phyloP scores from a whole-genome alignment of 2,797 vertebrate species.

The Perdix hodgsoniae region DNA sequence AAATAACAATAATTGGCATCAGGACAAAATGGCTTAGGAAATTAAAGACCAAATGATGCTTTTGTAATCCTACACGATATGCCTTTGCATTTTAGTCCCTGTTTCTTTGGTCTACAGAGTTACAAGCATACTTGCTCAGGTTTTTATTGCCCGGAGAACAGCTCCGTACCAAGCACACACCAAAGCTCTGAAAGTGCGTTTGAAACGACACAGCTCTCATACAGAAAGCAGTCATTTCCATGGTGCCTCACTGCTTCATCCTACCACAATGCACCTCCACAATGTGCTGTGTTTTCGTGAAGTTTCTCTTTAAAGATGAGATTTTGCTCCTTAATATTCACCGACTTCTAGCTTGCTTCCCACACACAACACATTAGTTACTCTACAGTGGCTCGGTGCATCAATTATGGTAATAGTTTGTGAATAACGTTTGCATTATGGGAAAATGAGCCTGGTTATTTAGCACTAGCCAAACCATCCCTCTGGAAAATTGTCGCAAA shows the following conservation, averaged over 20 bases:
- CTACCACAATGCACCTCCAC: background rate
- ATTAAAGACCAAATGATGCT: background rate
- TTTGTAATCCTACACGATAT: constrained; percentile 5
- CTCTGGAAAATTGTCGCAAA: constrained; percentile 81
- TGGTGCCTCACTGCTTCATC: background rate
- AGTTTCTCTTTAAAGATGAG: constrained; percentile 74
- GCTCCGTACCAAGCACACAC: background rate
- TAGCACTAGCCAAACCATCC: constrained; percentile 71
- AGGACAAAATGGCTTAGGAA: background rate
- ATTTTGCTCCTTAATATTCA: constrained; percentile 86
- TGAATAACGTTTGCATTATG: constrained; percentile 82
- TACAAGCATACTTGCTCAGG: background rate
- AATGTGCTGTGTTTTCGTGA: background rate
- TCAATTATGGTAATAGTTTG: constrained; percentile 84
- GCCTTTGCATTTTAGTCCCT: background rate
- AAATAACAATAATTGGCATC: background rate
- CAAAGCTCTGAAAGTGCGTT: background rate
- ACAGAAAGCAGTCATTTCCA: background rate
- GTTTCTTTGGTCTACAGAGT: background rate
- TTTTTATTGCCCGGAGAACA: background rate
- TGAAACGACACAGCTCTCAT: background rate
- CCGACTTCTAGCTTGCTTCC: constrained; percentile 85
- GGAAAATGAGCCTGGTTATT: constrained; percentile 79
- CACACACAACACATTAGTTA: constrained; percentile 82
- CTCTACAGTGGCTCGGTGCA: constrained; percentile 82